Percentiles rank a stretch among this genome's conserved stretches.
These are phyloP conservation scores for Calonectris borealis DNA, from an alignment of 2,113 vertebrate species.

Conservation along the genomic window DNA sequence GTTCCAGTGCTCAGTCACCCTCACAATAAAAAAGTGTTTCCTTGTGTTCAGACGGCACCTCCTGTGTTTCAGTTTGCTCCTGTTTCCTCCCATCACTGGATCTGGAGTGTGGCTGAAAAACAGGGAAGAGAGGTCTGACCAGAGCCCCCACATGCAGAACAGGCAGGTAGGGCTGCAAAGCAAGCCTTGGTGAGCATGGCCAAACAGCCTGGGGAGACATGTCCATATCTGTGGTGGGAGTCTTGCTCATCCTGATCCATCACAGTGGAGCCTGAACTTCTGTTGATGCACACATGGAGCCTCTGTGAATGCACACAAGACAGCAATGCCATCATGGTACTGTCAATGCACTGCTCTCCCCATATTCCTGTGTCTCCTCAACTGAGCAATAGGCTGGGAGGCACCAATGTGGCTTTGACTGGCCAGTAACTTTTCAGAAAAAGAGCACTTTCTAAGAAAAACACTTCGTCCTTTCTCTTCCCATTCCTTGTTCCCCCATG, in stretches of 20 bases:
- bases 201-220: background rate
- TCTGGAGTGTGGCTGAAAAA: background rate
- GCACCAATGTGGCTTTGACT: fast-evolving
- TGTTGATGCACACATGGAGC: background rate
- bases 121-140: background rate
- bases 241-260: background rate
- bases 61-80: background rate
- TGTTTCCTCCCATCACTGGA: background rate
- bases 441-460: background rate
- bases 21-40: background rate
- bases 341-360: background rate
- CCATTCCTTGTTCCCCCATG: background rate
- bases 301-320: background rate
- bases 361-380: background rate
- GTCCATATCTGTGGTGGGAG: background rate
- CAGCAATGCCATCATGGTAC: background rate
- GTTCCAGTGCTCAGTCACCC: background rate
- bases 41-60: background rate
- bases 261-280: background rate
- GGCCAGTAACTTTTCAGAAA: background rate
- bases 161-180: background rate
- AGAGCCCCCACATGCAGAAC: background rate
- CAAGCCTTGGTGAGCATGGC: background rate
- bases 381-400: background rate
- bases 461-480: background rate